Base-by-base conservation (phyloP, 2,797 vertebrate genomes). In the Trematomus bernacchii region DNA sequence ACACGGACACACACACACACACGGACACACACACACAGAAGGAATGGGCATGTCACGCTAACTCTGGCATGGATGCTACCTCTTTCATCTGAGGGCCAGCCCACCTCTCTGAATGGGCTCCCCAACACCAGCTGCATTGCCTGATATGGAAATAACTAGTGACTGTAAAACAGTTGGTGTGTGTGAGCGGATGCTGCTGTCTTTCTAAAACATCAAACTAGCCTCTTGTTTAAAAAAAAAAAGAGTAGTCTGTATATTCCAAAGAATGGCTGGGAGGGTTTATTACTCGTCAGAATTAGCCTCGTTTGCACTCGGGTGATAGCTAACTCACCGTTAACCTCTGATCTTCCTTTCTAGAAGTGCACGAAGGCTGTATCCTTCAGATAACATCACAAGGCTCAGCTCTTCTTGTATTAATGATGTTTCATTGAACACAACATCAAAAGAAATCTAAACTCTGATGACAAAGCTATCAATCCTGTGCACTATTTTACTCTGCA, bases 111-210 rank as follows among this genome's bases (percentile, higher is more conserved):
- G 69, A 77, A 76, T 71, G 78, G 60, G 68, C 73, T 72, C 58
- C 63, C 67, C 15, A 33, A 47, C 73, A 6, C 60, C 75, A 63
- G 77, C 85, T 87, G 50, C 79, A 89, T 89, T 81, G 74, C 86
- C 90, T 83, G 85, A 89, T 92, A 90, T 91, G 87, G 88, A 76
- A 83, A 83, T 84, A 83, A 73, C 60, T 53, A 37, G 77, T 70
- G 76, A 72, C 67, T 80, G 74, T 79, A 53, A 77, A 74, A 54
- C 57, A n/a, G 64, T 66, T 48, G 16, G 13, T 33, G 73, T 71
- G 44, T 51, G 62, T 37, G 43, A 69, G 30, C 16, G 55, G 55
- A 76, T 15, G 18, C 19, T 44, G 53, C 54, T 54, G 46, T 77
- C 65, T 54, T 77, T 73, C 77, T 40, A 71, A 77, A 70, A 30